phyloP scores from a whole-genome alignment of 2,888 invertebrate species.

The Carcina quercana region DNA sequence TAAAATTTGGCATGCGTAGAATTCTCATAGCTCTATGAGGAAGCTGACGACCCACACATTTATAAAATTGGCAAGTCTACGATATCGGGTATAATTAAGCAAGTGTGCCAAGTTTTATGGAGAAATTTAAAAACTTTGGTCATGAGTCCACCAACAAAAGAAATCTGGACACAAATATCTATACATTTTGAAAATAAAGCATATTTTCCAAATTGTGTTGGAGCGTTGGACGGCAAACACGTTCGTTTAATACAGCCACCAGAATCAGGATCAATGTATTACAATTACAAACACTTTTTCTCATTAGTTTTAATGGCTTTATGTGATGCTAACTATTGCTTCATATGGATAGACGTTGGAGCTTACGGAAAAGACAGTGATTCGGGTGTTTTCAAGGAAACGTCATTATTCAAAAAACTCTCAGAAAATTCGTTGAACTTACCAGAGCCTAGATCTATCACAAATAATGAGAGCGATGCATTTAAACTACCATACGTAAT shows the following conservation, averaged over 20 bases:
- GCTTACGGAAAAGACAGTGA: slow-evolving; percentile 7
- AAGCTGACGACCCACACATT: too few relatives aligned
- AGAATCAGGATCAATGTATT: background rate
- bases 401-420: slow-evolving; percentile 11
- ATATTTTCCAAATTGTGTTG: slow-evolving; percentile 1
- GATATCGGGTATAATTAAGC: too few relatives aligned
- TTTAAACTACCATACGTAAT: slow-evolving; percentile 2
- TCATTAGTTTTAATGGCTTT: slow-evolving; percentile 5
- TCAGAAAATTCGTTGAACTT: background rate
- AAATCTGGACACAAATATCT: too few relatives aligned
- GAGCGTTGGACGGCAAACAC: background rate
- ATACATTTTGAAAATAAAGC: too few relatives aligned
- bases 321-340: slow-evolving; percentile 12
- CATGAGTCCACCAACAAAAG: too few relatives aligned
- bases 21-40: too few relatives aligned
- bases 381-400: slow-evolving; percentile 9
- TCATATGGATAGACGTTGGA: slow-evolving; percentile 8
- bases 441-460: too few relatives aligned
- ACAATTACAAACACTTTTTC: slow-evolving; percentile 1
- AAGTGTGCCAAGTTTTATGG: too few relatives aligned
- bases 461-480: too few relatives aligned
- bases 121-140: too few relatives aligned
- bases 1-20: too few relatives aligned
- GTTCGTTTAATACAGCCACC: background rate
- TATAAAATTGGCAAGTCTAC: too few relatives aligned